A percentile compares a stretch with the other conserved stretches of the same genome.
These are phyloP conservation scores for Erpetoichthys calabaricus DNA, from an alignment of 2,797 vertebrate genomes.

Conservation along the genomic window DNA sequence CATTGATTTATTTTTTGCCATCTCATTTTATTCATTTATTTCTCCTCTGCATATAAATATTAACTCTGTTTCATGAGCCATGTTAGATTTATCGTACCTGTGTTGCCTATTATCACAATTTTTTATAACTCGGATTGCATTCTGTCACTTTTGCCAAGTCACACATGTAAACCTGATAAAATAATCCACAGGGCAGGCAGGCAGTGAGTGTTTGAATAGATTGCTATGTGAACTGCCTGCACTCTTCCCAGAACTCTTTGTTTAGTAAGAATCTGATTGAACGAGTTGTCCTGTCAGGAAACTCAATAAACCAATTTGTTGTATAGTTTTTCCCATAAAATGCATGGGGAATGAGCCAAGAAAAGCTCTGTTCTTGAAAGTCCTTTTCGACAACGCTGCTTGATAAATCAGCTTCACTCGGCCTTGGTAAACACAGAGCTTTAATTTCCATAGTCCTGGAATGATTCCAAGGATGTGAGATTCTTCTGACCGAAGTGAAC, in stretches of 20 bases:
- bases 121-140: no score
- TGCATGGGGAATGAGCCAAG: conserved; percentile 15
- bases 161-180: no score
- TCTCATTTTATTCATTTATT: no score
- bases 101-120: no score
- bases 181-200: no score
- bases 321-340: conserved; percentile 27
- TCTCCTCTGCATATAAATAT: no score
- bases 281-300: conserved; percentile 23
- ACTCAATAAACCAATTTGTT: conserved; percentile 23
- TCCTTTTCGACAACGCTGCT: conserved; percentile 16
- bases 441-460: conserved; percentile 17
- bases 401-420: conserved; percentile 24
- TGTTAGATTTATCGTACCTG: no score
- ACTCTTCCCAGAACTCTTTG: background rate
- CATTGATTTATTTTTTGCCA: background rate
- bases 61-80: no score
- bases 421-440: conserved; percentile 13
- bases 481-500: background rate
- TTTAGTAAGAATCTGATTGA: conserved; percentile 21
- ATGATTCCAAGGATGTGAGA: conserved; percentile 4
- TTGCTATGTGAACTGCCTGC: background rate
- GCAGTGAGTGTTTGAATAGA: background rate
- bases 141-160: no score
- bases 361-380: conserved; percentile 14